Evolutionary conservation across 2,888 invertebrate species (phyloP), one percentile per base, ranked within the genome.

Genomic region (Thecocarcelia acutangulata): DNA sequence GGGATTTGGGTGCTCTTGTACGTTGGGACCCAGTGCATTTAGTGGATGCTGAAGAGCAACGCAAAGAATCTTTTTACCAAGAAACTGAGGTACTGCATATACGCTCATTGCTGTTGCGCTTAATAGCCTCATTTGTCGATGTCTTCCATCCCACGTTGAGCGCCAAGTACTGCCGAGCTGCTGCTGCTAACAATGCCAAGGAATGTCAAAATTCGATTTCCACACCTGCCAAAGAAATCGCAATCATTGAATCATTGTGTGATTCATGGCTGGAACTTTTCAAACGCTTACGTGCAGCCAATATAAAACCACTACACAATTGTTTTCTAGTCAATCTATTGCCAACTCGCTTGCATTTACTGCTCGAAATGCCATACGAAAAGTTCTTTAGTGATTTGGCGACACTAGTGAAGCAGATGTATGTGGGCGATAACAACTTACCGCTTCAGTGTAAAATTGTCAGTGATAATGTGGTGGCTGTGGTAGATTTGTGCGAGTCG

Each of bases 1-100:
- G 96, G 50, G 96, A 97, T 90, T 91, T 96, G 28, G 92, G 92
- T 80, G 94, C 95, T 8, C 93, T 95, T 86, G 92, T 94, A 11
- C 93, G 93, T 85, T 96, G 94, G 94, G 94, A 96, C 85, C 94
- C 94, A 0, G 92, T 92, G 83, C 89, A 90, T 86, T 80, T 89
- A 69, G 86, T 87, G 1, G 84, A 88, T 70, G 79, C 85, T 4
- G 86, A 85, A 48, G 85, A 85, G 0, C 88, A 90, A 46, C 87
- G 87, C 8, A 87, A 86, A 37, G 89, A 90, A 68, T 90, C 90
- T 3, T 90, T 89, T 61, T 85, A 88, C 54, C 91, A 91, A 77
- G 90, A 91, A 83, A 85, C 89, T 11, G 90, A 90, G 79, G 86
- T 90, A 24, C 72, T 91, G 33, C 89, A 89, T 72, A 63, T 91